Evolutionary conservation across 2,888 invertebrate genomes (phyloP).

Genomic region (Netelia virgata): DNA sequence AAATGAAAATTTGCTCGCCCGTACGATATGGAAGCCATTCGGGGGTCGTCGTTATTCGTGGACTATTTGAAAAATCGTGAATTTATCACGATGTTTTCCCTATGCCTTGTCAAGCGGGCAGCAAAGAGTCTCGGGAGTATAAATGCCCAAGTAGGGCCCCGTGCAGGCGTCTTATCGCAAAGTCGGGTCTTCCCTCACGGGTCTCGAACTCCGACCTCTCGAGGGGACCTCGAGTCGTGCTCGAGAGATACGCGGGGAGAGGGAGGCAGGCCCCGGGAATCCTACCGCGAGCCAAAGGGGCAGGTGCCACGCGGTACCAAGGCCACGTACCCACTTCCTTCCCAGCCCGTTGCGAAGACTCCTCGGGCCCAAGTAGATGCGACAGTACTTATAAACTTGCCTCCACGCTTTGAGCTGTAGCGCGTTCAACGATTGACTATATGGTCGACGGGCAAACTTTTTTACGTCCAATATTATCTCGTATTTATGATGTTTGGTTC

Average conservation of each 20-base stretch:
- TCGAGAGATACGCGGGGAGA: not conserved
- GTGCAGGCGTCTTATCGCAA: slow-evolving; percentile 61
- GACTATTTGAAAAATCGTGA: no score
- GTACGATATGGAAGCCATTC: no score
- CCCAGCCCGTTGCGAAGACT: slow-evolving; percentile 39
- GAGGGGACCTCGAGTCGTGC: slow-evolving; percentile 37
- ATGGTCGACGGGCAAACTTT: no score
- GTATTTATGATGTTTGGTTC: no score
- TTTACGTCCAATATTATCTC: no score
- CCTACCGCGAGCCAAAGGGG: slow-evolving; percentile 56
- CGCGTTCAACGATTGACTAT: no score
- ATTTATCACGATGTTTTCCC: no score
- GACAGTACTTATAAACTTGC: slow-evolving; percentile 39
- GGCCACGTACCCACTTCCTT: slow-evolving; percentile 59
- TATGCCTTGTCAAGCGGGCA: slow-evolving; percentile 28
- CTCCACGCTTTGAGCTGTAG: not conserved
- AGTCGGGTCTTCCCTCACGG: slow-evolving; percentile 61
- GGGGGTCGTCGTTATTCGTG: no score
- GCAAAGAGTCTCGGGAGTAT: slow-evolving; percentile 22
- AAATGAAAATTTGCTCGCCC: no score
- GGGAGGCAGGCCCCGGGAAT: slow-evolving; percentile 21
- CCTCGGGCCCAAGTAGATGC: slow-evolving; percentile 46
- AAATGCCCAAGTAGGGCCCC: slow-evolving; percentile 32
- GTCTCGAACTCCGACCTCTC: slow-evolving; percentile 63
- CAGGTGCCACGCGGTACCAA: slow-evolving; percentile 67